These are phyloP conservation scores for Halictus ligatus DNA, from an alignment of 2,888 invertebrate genomes.

Conservation along the genomic window DNA sequence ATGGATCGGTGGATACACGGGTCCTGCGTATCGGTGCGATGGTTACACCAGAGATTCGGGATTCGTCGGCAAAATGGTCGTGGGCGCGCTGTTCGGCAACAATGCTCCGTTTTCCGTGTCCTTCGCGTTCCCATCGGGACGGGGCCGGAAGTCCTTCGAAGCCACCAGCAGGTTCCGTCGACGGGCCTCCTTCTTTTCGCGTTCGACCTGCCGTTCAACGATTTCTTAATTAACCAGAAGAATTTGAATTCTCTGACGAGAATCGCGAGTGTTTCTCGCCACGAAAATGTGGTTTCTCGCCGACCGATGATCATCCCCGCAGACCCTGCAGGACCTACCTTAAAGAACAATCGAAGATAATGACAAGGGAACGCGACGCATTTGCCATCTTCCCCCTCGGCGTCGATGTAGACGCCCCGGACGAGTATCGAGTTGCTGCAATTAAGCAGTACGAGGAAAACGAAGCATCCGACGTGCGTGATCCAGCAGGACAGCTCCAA, in stretches of 20 bases:
- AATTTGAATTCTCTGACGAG: not conserved
- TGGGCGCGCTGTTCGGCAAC: constrained; percentile 72
- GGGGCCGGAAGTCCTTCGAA: constrained; percentile 73
- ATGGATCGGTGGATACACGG: not conserved
- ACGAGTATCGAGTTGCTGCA: constrained; percentile 95
- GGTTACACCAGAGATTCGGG: constrained; percentile 75
- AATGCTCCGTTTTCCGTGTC: constrained; percentile 79
- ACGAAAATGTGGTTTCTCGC: no score
- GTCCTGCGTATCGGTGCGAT: not conserved
- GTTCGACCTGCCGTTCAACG: constrained; percentile 78
- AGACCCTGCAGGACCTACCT: constrained; percentile 78
- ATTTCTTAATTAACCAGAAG: not conserved
- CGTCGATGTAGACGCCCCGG: constrained; percentile 95
- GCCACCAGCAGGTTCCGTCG: constrained; percentile 78
- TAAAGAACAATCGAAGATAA: constrained; percentile 91
- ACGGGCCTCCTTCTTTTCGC: constrained; percentile 82
- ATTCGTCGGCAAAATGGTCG: constrained; percentile 76
- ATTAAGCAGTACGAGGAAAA: constrained; percentile 91
- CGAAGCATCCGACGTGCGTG: constrained; percentile 90
- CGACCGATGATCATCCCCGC: not conserved
- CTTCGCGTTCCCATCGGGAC: constrained; percentile 75
- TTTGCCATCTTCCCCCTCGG: constrained; percentile 92
- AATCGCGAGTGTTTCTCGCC: no score
- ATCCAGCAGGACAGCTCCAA: constrained; percentile 92
- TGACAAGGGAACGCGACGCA: constrained; percentile 94